Evolutionary conservation across 2,113 vertebrate genomes (phyloP).

Genomic region (Falcunculus frontatus): DNA sequence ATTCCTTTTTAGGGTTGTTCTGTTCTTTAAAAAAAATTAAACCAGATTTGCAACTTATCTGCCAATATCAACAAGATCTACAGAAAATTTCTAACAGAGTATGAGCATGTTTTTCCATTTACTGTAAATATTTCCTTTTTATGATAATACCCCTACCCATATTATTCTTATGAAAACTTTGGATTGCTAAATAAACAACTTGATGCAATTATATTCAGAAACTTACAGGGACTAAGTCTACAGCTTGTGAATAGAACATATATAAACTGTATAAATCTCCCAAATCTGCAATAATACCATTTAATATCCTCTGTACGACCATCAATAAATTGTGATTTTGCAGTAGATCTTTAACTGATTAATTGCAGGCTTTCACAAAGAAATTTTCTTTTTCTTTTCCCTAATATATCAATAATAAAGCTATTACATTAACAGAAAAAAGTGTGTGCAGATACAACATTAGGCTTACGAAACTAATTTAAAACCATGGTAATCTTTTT

Average conservation of each 20-base stretch:
- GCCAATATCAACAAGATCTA: conserved; percentile 36
- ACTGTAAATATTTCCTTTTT: conserved; percentile 55
- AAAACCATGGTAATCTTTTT: neutral
- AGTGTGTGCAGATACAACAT: neutral
- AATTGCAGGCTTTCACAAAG: conserved; percentile 10
- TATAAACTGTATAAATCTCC: neutral
- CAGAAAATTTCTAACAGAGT: conserved; percentile 13
- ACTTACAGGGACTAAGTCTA: neutral
- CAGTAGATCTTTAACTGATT: conserved; percentile 9
- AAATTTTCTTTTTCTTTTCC: accelerated
- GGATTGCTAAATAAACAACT: neutral
- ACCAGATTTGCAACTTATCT: conserved; percentile 26
- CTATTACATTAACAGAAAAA: neutral
- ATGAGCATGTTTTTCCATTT: neutral
- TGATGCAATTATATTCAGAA: neutral
- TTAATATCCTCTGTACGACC: neutral
- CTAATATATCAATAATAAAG: neutral
- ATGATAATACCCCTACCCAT: neutral
- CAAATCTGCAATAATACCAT: neutral
- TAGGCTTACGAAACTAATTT: neutral
- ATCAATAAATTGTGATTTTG: neutral
- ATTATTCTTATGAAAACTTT: conserved; percentile 36
- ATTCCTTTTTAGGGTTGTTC: neutral
- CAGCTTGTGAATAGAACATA: neutral
- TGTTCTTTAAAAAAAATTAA: neutral